Evolutionary conservation across 2,113 vertebrate species (phyloP).

Genomic region (Glaucomys volans): DNA sequence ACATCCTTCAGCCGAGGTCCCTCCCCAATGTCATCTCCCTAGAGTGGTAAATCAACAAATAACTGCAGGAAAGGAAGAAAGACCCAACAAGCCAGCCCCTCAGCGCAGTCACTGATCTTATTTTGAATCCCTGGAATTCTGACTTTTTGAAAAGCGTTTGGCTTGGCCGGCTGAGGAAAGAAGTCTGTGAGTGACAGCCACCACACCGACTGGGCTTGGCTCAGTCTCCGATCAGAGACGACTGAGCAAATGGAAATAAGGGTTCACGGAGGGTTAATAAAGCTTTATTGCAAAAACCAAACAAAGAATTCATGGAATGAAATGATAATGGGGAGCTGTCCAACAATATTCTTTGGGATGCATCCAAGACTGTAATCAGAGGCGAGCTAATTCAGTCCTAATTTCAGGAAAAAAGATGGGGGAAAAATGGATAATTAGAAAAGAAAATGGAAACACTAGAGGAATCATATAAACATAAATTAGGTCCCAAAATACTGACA

Average conservation of each 20-base stretch:
- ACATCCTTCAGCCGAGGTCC: background rate
- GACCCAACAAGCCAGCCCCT: background rate
- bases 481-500: slow-evolving; percentile 75
- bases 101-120: background rate
- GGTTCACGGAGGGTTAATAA: slow-evolving; percentile 79
- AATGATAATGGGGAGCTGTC: slow-evolving; percentile 81
- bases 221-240: slow-evolving; percentile 2
- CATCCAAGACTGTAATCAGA: slow-evolving; percentile 82
- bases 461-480: slow-evolving; percentile 82
- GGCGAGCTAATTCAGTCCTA: slow-evolving; percentile 80
- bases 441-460: slow-evolving; percentile 82
- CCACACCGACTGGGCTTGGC: slow-evolving; percentile 10
- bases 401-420: slow-evolving; percentile 75
- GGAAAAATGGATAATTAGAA: slow-evolving; percentile 78
- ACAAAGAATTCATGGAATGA: slow-evolving; percentile 80
- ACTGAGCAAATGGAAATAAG: slow-evolving; percentile 70
- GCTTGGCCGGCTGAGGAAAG: slow-evolving; percentile 61
- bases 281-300: slow-evolving; percentile 79
- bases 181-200: slow-evolving; percentile 7
- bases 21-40: background rate
- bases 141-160: slow-evolving; percentile 61
- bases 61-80: slow-evolving; percentile 24
- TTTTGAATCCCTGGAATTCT: slow-evolving; percentile 65
- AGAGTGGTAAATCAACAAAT: slow-evolving; percentile 32
- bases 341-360: slow-evolving; percentile 82